These are phyloP conservation scores for Rambutsinella grinnellia DNA, from an alignment of 2,888 invertebrate species.

Conservation along the genomic window DNA sequence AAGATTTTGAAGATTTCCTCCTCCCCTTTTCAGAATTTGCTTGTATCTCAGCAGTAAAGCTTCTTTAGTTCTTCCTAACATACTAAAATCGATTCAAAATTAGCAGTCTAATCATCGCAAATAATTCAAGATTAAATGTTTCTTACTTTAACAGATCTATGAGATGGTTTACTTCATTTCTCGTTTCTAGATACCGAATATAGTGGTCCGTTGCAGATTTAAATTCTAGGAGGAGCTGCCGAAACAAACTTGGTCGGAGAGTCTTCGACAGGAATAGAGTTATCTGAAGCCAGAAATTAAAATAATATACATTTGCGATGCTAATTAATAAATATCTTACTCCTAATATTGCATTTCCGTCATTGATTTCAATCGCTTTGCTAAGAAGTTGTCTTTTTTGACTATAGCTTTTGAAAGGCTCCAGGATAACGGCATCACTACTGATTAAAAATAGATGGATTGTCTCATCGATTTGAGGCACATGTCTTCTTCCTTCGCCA, in stretches of 20 bases:
- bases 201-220: slow-evolving; percentile 82
- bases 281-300: slow-evolving; percentile 72
- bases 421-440: slow-evolving; percentile 71
- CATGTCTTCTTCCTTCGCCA: slow-evolving; percentile 63
- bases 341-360: slow-evolving; percentile 82
- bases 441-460: slow-evolving; percentile 73
- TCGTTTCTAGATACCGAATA: slow-evolving; percentile 79
- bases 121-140: slow-evolving; percentile 7
- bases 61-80: slow-evolving; percentile 77
- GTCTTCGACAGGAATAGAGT: slow-evolving; percentile 82
- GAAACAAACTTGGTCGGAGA: slow-evolving; percentile 79
- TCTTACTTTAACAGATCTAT: slow-evolving; percentile 80
- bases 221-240: slow-evolving; percentile 78
- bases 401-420: slow-evolving; percentile 72
- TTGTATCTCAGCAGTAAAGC: slow-evolving; percentile 71
- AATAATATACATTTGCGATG: background rate
- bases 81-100: slow-evolving; percentile 70
- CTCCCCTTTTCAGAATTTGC: slow-evolving; percentile 57
- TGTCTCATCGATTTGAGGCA: slow-evolving; percentile 70
- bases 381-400: slow-evolving; percentile 81
- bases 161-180: slow-evolving; percentile 78
- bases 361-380: slow-evolving; percentile 78
- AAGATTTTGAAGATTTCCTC: slow-evolving; percentile 60
- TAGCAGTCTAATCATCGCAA: background rate
- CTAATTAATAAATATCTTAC: slow-evolving; percentile 68